These are phyloP conservation scores for Sarcophaga carnaria DNA, from an alignment of 2,888 invertebrate genomes.

Conservation along the genomic window DNA sequence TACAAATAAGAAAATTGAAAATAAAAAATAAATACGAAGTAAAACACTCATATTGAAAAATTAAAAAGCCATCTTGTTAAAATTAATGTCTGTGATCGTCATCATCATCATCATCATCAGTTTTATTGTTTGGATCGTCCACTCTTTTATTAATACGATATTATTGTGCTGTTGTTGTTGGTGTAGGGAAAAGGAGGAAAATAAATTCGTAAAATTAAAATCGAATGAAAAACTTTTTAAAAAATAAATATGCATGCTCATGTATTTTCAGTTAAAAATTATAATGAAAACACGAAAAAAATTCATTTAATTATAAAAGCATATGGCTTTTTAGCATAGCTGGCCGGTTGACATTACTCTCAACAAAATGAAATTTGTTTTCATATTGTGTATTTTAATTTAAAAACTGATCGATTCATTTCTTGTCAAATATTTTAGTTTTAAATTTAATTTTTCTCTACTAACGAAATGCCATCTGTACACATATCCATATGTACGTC, in stretches of 20 bases:
- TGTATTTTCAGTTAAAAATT: no score
- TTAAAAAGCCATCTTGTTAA: constrained; percentile 61
- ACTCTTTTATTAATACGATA: constrained; percentile 14
- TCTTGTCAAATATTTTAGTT: no score
- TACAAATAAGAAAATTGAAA: constrained; percentile 23
- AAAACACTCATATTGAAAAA: constrained; percentile 53
- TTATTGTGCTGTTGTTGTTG: constrained; percentile 2
- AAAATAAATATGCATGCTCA: neutral
- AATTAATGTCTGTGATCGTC: constrained; percentile 35
- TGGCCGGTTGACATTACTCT: no score
- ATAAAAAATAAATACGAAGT: constrained; percentile 32
- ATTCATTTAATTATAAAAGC: constrained; percentile 61
- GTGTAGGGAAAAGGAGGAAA: neutral
- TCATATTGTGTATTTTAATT: no score
- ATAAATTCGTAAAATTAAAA: neutral
- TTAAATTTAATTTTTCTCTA: no score
- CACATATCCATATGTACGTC: no score
- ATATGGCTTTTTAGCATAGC: constrained; percentile 21
- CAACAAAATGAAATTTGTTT: constrained; percentile 3
- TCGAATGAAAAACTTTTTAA: no score
- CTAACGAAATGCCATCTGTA: no score
- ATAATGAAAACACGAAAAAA: constrained; percentile 23
- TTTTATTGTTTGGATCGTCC: constrained; percentile 38
- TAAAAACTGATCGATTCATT: no score
- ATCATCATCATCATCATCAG: neutral